phyloP scores from a whole-genome alignment of 2,797 vertebrate species.

The Acanthurus leucopareius region DNA sequence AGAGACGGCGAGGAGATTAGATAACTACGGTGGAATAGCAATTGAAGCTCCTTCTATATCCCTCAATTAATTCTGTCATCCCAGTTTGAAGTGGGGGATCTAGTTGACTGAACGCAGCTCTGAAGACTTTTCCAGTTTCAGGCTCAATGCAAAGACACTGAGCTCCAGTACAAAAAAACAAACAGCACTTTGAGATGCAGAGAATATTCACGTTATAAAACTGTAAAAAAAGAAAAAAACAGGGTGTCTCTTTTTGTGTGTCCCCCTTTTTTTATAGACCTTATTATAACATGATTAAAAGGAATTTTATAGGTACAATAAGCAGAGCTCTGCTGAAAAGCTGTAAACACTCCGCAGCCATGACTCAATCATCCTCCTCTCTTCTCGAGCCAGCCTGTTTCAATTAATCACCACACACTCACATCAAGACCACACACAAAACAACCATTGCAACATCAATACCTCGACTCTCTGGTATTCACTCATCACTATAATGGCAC shows the following conservation, averaged over 20 bases:
- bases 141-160: neutral
- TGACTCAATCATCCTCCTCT: conserved; percentile 60
- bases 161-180: conserved; percentile 2
- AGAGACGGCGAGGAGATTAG: conserved; percentile 48
- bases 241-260: conserved; percentile 34
- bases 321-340: conserved; percentile 52
- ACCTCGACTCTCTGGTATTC: neutral
- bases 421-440: conserved; percentile 7
- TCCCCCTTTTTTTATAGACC: conserved; percentile 45
- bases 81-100: neutral
- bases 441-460: conserved; percentile 6
- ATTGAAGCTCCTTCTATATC: conserved; percentile 26
- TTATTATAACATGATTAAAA: conserved; percentile 54
- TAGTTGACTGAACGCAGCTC: neutral
- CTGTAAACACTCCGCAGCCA: conserved; percentile 58
- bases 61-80: conserved; percentile 23
- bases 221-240: neutral
- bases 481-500: neutral
- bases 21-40: conserved; percentile 37
- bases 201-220: conserved; percentile 12
- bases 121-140: conserved; percentile 6
- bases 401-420: conserved; percentile 42
- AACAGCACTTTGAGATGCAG: neutral
- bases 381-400: conserved; percentile 34
- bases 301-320: conserved; percentile 61